A percentile compares a stretch with the other conserved stretches of the same genome.
These are phyloP conservation scores for Lamproptera curius DNA, from an alignment of 2,888 invertebrate genomes.

Conservation along the genomic window DNA sequence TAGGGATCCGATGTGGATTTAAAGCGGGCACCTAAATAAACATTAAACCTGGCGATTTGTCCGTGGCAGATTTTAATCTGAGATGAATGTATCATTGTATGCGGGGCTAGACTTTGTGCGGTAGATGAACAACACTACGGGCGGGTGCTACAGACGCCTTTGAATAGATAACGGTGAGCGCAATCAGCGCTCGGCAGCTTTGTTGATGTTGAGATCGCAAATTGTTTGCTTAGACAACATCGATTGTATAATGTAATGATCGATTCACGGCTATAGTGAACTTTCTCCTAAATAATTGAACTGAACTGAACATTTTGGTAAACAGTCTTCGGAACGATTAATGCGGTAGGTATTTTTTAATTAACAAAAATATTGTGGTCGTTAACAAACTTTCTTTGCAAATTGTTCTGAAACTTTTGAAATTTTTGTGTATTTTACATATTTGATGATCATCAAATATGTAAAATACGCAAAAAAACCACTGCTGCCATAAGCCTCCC, in stretches of 20 bases:
- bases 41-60: conserved; percentile 53
- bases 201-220: background rate
- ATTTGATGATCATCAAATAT: too few species aligned
- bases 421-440: too few species aligned
- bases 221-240: background rate
- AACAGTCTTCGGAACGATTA: background rate
- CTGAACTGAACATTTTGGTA: background rate
- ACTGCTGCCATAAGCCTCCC: too few species aligned
- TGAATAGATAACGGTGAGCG: conserved; percentile 8
- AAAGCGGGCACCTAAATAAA: conserved; percentile 28
- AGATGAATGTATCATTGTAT: conserved; percentile 55
- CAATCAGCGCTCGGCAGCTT: background rate
- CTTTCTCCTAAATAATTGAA: background rate
- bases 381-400: too few species aligned
- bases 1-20: conserved; percentile 29
- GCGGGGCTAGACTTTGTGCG: conserved; percentile 30
- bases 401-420: too few species aligned
- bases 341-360: too few species aligned
- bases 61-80: conserved; percentile 58
- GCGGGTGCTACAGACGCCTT: conserved; percentile 22
- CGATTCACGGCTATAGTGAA: too few species aligned
- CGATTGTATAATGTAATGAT: too few species aligned
- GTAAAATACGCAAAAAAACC: too few species aligned
- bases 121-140: conserved; percentile 42
- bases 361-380: too few species aligned